A percentile compares a stretch with the other conserved stretches of the same genome.
phyloP scores from a whole-genome alignment of 1,140 invertebrate genomes.

The Eciton burchellii region DNA sequence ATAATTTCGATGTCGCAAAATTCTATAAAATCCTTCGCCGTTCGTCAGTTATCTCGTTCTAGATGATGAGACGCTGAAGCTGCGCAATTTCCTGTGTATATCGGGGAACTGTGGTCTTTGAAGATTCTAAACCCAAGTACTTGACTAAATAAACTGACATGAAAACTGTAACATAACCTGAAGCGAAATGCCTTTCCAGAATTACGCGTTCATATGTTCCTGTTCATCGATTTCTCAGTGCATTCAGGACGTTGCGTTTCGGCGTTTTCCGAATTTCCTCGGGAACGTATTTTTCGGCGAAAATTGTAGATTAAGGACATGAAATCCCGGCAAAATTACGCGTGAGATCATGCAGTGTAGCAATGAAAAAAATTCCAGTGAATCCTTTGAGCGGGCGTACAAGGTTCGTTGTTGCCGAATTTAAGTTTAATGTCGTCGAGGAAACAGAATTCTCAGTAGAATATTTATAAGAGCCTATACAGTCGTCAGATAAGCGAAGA shows the following conservation, averaged over 20 bases:
- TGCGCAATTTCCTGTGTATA: conserved; percentile 45
- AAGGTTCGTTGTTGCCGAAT: conserved; percentile 56
- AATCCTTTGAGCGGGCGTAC: conserved; percentile 55
- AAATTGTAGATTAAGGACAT: conserved; percentile 38
- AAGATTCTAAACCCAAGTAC: background rate
- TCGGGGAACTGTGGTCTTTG: conserved; percentile 4
- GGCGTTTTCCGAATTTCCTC: conserved; percentile 2
- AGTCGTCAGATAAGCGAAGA: background rate
- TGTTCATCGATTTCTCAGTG: conserved; percentile 7
- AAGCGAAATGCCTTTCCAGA: conserved; percentile 2
- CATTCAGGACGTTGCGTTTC: background rate
- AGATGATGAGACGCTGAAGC: background rate
- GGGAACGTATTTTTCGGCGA: background rate
- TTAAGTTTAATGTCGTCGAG: background rate
- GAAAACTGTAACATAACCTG: background rate
- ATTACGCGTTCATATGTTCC: conserved; percentile 44
- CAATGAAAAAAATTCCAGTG: conserved; percentile 15
- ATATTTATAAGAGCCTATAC: too few relatives aligned
- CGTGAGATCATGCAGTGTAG: conserved; percentile 44
- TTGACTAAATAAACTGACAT: background rate
- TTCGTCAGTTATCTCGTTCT: background rate
- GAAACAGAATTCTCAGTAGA: background rate
- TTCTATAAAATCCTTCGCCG: too few relatives aligned
- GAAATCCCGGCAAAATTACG: background rate
- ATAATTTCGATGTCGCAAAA: too few relatives aligned